Evolutionary conservation across 1,140 invertebrate species (phyloP), one percentile per base, ranked within the genome.

Genomic region (Proales similis): DNA sequence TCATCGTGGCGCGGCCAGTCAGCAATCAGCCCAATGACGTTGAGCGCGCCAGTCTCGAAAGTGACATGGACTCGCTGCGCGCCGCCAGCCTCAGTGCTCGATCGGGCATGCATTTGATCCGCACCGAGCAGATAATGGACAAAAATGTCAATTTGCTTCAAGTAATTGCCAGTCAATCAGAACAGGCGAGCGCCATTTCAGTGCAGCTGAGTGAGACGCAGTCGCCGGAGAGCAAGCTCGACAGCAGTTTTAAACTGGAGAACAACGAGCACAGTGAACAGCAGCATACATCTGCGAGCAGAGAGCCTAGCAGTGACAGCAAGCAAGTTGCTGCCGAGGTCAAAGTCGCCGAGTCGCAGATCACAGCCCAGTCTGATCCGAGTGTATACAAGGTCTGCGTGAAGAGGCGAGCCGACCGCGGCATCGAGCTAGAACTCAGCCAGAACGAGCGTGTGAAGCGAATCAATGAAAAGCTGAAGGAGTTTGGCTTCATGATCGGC

Each of bases 1-100:
- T 95, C 68, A 82, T 94, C 39, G 90, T 95, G 20, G 90, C 89
- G 11, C 79, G 90, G 63, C 68, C 69, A 64, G 29, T 62, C 17
- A 19, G 48, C 12, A 47, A 62, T 48, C 36, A 32, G 11, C 32
- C 27, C 2, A 24, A 24, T 30, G 45, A 48, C 4, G 22, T 29
- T 5, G 60, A 62, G 1, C 5, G 19, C 0, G 19, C 29, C 33
- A 30, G 24, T 48, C 14, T 24, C 20, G 38, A 46, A 1, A 12
- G 27, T 4, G 14, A 62, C 19, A 22, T 32, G 22, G 14, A 30
- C 3, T 22, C 22, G 6, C 69, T 11, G 65, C 72, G 43, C 49
- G 63, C 14, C 71, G 75, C 63, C 69, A 70, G 3, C 62, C 68
- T 11, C 63, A 67, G 4, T 62, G 60, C 43, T 64, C 63, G 45